Base-by-base conservation (phyloP, 2,797 vertebrate species). In the Sebastes steindachneri region DNA sequence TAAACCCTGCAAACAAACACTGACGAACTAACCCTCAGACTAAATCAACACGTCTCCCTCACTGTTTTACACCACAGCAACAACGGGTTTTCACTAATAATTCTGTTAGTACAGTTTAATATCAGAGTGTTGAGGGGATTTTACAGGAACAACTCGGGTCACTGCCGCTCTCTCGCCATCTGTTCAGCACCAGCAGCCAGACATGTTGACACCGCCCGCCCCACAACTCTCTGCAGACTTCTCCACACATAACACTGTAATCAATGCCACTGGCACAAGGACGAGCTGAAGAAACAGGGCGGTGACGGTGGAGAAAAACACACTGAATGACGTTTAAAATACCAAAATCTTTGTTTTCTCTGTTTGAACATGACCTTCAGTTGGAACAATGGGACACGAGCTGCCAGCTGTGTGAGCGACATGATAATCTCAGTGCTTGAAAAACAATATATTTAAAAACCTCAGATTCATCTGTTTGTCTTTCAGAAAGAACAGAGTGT, bases 121-220 rank as follows among this genome's bases (percentile, higher is more conserved):
- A 54, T 82, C 66, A 10, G 51, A 81, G 55, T 60, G 57, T 76
- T n/a, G 58, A 65, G 25, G 72, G 79, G 74, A 72, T 73, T 87
- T 84, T 69, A 15, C 58, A 71, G 83, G 57, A 73, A 72, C 62
- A 73, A 55, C 67, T 65, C 14, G 53, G 54, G 67, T 63, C 59
- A 64, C 25, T 28, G 85, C 73, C 1, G 53, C 53, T 83, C 41
- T 83, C 41, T 58, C 12, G 48, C 90, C 93, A 93, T 93, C 92
- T 94, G 93, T 80, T 89, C 67, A 67, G 63, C 69, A 55, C 41
- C 75, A 74, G 82, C 79, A 84, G 83, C 59, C 84, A 83, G 77
- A 84, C 77, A 66, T 55, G 85, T 59, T 65, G 71, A 84, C 84
- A 85, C 73, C 15, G 0, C 66, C 71, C n/a, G 1, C 12, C 78